Conservation (phyloP, 1,140 invertebrate species). For the Wiebesia pumilae region DNA sequence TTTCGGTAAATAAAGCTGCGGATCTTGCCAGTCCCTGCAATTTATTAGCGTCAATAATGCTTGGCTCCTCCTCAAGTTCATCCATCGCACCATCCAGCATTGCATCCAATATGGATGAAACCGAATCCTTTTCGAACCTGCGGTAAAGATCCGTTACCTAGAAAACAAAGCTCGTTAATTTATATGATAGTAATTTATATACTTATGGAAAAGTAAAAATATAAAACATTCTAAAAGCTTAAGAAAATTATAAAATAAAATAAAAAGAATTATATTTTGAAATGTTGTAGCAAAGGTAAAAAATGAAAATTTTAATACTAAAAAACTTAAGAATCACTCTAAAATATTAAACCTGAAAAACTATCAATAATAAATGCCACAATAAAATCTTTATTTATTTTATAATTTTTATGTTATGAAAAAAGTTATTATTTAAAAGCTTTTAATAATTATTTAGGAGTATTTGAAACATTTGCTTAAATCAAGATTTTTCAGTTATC, state of each 20-base stretch:
- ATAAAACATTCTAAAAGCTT: background rate
- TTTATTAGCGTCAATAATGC: constrained; percentile 77
- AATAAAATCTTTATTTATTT: background rate
- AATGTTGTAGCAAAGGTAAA: too few species aligned
- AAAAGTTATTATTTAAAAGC: background rate
- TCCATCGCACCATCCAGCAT: constrained; percentile 80
- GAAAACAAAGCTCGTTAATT: background rate
- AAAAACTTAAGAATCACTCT: too few species aligned
- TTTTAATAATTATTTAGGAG: too few species aligned
- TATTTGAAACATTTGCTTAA: too few species aligned
- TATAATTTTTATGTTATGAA: background rate
- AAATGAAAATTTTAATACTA: too few species aligned
- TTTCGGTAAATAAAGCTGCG: constrained; percentile 81
- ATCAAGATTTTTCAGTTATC: too few species aligned
- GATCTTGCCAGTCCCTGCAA: constrained; percentile 79
- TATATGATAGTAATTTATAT: background rate
- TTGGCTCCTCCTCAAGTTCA: constrained; percentile 76
- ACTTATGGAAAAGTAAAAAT: background rate
- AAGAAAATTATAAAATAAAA: too few species aligned
- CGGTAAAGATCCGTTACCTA: constrained; percentile 81
- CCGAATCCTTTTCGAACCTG: constrained; percentile 85
- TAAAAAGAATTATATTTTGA: too few species aligned
- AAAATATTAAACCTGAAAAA: too few species aligned
- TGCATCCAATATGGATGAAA: constrained; percentile 83
- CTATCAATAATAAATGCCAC: background rate